Percentiles rank a stretch among this genome's conserved stretches.
phyloP scores from a whole-genome alignment of 2,797 vertebrate genomes.

The Zenarchopterus dispar region DNA sequence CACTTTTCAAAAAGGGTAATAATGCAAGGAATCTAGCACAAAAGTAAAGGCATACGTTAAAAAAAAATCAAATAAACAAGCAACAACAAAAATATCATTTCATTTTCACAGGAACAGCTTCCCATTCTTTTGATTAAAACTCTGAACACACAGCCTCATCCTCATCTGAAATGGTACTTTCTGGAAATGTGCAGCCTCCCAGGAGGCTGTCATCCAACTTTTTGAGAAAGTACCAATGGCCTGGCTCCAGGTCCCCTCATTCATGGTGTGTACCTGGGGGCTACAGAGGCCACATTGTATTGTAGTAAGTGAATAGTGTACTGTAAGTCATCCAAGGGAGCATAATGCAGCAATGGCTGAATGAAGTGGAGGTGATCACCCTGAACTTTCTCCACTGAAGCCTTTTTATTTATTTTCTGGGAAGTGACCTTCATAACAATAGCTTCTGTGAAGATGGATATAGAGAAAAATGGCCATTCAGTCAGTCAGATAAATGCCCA shows the following conservation, averaged over 20 bases:
- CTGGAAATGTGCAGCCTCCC: slow-evolving; percentile 33
- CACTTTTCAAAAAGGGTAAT: no score
- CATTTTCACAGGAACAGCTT: no score
- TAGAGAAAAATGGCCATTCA: slow-evolving; percentile 40
- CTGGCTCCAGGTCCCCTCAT: slow-evolving; percentile 50
- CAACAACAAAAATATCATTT: no score
- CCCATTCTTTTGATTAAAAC: slow-evolving; percentile 7
- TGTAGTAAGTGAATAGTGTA: slow-evolving; percentile 53
- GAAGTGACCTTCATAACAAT: slow-evolving; percentile 72
- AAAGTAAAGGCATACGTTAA: no score
- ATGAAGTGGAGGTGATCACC: slow-evolving; percentile 52
- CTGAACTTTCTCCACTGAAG: slow-evolving; percentile 66
- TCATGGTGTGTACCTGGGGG: slow-evolving; percentile 39
- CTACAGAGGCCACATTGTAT: slow-evolving; percentile 50
- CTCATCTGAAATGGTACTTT: slow-evolving; percentile 46
- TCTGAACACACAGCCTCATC: slow-evolving; percentile 2
- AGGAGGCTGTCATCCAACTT: slow-evolving; percentile 44
- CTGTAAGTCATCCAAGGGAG: slow-evolving; percentile 46
- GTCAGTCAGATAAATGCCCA: slow-evolving; percentile 48
- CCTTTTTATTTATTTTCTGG: slow-evolving; percentile 53
- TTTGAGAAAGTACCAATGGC: slow-evolving; percentile 43
- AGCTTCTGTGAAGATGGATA: slow-evolving; percentile 35
- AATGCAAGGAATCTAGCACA: no score
- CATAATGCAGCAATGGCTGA: slow-evolving; percentile 50
- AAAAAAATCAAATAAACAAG: no score